Base-by-base conservation (phyloP, 2,113 vertebrate species). In the Oceanites oceanicus region DNA sequence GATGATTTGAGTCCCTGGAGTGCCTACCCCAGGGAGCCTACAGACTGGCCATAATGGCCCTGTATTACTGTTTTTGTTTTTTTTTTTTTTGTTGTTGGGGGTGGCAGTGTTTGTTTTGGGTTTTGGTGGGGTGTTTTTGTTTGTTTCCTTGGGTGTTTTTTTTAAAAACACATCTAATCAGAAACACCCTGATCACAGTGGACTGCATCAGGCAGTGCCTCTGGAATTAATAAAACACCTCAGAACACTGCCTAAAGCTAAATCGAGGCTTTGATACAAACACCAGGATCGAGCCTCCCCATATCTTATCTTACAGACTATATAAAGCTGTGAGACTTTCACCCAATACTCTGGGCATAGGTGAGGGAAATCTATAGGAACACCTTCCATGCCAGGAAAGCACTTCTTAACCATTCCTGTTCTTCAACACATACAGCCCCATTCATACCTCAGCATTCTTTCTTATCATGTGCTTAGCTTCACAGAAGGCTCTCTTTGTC, bases 341-440 rank as follows among this genome's bases (percentile, higher is more conserved):
- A 27, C 8, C 15, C 2, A 0, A 19, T 3, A 15, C 25, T 7
- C 27, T 4, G 13, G 29, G 50, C 23, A 26, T 0, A 2, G 26
- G 19, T 0, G 0, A 0, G 27, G 10, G 26, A 11, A 9, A 62
- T 18, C 85, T 32, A 3, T 1, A 70, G 40, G 26, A 70, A 65
- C 8, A 22, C 30, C 27, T 27, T 13, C 36, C n/a, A 9, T 1
- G 1, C 15, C 71, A 71, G 18, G 18, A 78, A 66, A 4, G 50
- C 5, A 13, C 77, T 65, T 32, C 36, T 14, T 45, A 76, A 61
- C 65, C 13, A 2, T 11, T 70, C 34, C 75, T 27, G 20, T n/a
- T 75, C 38, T 44, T n/a, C 53, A 32, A 2, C 42, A n/a, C 20
- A 4, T 7, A 18, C 22, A 32, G 23, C 40, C 38, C 40, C n/a